Evolutionary conservation across 1,140 invertebrate species (phyloP), one percentile per base, ranked within the genome.

Genomic region (Drosophila cardini): DNA sequence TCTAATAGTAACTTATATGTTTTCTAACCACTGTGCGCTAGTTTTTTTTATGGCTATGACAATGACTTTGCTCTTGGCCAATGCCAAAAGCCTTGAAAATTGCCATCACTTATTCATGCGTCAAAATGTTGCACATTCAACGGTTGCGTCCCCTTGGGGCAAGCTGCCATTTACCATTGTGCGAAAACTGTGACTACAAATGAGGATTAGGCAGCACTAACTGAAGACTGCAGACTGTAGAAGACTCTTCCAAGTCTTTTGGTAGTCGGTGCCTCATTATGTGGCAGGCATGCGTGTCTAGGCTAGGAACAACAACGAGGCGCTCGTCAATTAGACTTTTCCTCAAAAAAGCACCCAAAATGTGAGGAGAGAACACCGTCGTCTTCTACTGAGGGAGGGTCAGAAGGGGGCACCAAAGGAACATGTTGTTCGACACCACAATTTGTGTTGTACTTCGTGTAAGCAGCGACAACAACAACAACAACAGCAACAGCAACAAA

Each of bases 401-500:
- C 48, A 45, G 34, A 36, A 10, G 38, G 38, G 38, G 61, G 50
- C 50, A 40, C 60, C 46, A 62, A 62, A 70, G 36, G 56, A 90
- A 90, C 86, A 90, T 79, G 86, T 76, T 90, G 86, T 90, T 90
- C 79, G 79, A 90, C 86, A 90, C 86, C 81, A 85, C 72, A 90
- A 90, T 85, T 90, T 90, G 85, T 90, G 85, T 90, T 85, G 81
- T 90, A 81, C 74, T 77, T 77, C 81, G 73, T 85, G 80, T 84
- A 80, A 76, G 68, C 64, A 62, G 67, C 50, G 45, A 62, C 56
- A 62, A 55, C 56, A 70, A 53, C 56, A 32, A 45, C 46, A 57
- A 34, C 65, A 9, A 18, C 55, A 48, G 32, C 68, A 48, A 64
- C 72, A 70, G n/a, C 64, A 36, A 68, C 58, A 55, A 67, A 67